Evolutionary conservation across 2,113 vertebrate species (phyloP).

Genomic region (Melanerpes formicivorus): DNA sequence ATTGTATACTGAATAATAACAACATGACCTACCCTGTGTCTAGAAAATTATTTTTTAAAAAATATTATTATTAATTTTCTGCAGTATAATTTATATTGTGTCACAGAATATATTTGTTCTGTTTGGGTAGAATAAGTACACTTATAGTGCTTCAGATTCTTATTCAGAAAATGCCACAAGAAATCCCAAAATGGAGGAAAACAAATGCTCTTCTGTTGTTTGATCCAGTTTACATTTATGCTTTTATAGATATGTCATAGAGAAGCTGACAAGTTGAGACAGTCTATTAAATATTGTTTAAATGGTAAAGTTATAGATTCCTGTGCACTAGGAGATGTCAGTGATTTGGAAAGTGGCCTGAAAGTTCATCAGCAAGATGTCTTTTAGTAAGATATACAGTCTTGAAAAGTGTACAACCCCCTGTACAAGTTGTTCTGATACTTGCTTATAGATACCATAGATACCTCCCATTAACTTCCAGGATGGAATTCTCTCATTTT

Average conservation of each 20-base stretch:
- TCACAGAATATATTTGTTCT: not conserved
- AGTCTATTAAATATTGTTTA: not conserved
- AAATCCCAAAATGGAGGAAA: not conserved
- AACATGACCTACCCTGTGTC: rapidly evolving
- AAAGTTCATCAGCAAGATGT: not conserved
- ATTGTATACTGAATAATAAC: not conserved
- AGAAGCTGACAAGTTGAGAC: not conserved
- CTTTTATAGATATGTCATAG: not conserved
- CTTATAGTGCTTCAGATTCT: not conserved
- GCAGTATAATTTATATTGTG: not conserved
- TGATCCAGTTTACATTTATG: not conserved
- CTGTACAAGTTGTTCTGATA: not conserved
- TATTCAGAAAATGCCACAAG: not conserved
- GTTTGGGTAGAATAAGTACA: not conserved
- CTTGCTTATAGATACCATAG: not conserved
- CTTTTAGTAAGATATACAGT: not conserved
- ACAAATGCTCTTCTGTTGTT: not conserved
- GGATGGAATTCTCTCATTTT: not conserved
- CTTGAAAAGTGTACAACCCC: not conserved
- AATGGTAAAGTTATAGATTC: not conserved
- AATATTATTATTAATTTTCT: not conserved
- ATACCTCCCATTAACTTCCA: not conserved
- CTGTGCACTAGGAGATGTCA: not conserved
- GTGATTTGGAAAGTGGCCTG: not conserved
- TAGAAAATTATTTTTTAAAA: not conserved